phyloP scores from a whole-genome alignment of 2,888 invertebrate genomes.

The Drosophila merina region DNA sequence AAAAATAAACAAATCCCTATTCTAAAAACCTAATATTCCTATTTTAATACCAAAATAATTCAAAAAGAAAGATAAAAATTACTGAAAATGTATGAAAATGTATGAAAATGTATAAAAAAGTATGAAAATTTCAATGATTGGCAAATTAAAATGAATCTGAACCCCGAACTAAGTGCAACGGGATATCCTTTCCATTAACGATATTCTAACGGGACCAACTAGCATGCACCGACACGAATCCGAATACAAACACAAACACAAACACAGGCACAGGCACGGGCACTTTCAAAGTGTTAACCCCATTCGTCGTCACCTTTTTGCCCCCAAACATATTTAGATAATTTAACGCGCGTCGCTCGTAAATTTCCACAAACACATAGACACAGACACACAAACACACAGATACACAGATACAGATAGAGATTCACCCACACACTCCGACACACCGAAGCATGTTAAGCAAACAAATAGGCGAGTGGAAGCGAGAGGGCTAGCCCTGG shows the following conservation, averaged over 20 bases:
- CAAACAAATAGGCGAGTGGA: conserved; percentile 65
- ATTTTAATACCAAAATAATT: too few species aligned
- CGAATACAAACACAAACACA: conserved; percentile 8
- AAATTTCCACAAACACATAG: conserved; percentile 63
- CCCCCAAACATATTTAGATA: conserved; percentile 77
- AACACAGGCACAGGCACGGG: conserved; percentile 12
- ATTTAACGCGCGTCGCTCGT: conserved; percentile 78
- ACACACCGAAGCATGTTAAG: conserved; percentile 73
- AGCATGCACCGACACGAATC: neutral
- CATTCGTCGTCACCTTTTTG: conserved; percentile 78
- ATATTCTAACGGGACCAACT: neutral
- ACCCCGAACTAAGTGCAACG: neutral
- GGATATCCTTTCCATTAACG: too few species aligned
- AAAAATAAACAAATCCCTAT: too few species aligned
- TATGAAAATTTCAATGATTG: neutral
- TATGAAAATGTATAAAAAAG: too few species aligned
- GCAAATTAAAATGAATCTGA: neutral
- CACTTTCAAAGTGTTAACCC: conserved; percentile 71
- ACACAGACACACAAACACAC: conserved; percentile 20
- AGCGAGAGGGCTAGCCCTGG: conserved; percentile 12
- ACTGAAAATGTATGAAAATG: neutral
- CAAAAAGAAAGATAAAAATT: neutral
- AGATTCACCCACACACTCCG: neutral
- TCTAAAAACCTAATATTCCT: too few species aligned
- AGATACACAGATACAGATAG: conserved; percentile 16